Percentiles rank a stretch among this genome's conserved stretches.
Evolutionary conservation across 2,113 vertebrate species (phyloP).

Genomic region (Channa maculata): DNA sequence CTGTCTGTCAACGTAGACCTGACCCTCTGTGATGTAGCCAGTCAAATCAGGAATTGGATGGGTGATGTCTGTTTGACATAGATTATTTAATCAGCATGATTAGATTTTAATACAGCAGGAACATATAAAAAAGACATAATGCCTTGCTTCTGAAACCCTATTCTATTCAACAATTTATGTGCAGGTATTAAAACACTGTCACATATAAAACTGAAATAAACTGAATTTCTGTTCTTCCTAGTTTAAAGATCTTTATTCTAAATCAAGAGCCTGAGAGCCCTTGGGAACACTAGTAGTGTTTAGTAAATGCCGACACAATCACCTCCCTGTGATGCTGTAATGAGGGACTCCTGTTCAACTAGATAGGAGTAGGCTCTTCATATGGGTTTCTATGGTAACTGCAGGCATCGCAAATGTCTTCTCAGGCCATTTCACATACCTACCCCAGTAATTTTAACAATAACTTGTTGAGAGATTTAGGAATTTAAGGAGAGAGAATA

Average conservation of each 20-base stretch:
- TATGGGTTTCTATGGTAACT: conserved; percentile 75
- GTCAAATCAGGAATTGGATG: conserved; percentile 89
- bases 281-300: conserved; percentile 30
- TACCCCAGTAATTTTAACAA: conserved; percentile 10
- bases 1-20: conserved; percentile 87
- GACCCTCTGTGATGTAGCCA: conserved; percentile 88
- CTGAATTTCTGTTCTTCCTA: background rate
- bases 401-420: conserved; percentile 54
- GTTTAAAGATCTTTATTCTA: conserved; percentile 19
- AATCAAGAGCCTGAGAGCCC: conserved; percentile 12
- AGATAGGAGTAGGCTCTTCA: conserved; percentile 60
- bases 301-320: conserved; percentile 44
- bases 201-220: background rate
- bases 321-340: conserved; percentile 39
- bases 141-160: background rate
- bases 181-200: background rate
- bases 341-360: conserved; percentile 53
- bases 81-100: background rate
- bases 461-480: background rate
- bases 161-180: conserved; percentile 2
- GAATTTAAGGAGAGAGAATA: background rate
- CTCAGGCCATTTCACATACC: conserved; percentile 20
- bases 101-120: background rate
- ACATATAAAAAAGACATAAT: background rate
- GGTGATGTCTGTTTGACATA: conserved; percentile 82